Conservation (phyloP, 2,113 vertebrate genomes). For the Pipra filicauda region DNA sequence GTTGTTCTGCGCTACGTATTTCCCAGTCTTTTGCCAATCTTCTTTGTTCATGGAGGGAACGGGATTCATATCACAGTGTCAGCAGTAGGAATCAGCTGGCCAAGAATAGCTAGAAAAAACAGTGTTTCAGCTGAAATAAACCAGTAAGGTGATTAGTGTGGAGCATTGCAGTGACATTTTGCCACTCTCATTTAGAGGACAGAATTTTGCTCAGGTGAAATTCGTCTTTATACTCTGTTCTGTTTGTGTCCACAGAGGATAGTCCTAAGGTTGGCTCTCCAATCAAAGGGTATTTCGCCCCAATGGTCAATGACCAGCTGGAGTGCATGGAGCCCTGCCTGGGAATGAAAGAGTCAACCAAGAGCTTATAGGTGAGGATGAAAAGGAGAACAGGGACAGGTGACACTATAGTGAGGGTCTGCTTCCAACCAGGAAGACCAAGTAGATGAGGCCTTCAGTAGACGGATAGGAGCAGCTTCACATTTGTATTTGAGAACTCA, state of each 20-base stretch:
- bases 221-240: neutral
- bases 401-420: neutral
- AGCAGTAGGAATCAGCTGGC: neutral
- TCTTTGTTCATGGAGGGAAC: neutral
- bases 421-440: rapidly evolving
- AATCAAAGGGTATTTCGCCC: neutral
- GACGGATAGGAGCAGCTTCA: neutral
- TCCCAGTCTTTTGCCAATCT: neutral
- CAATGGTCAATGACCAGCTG: neutral
- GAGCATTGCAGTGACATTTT: neutral
- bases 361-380: neutral
- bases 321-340: neutral
- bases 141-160: neutral
- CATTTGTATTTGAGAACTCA: neutral
- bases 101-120: neutral
- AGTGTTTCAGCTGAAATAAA: neutral
- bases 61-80: neutral
- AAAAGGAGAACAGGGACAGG: neutral
- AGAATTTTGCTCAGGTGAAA: neutral
- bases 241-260: neutral
- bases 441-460: neutral
- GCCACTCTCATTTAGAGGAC: neutral
- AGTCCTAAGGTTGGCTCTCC: neutral
- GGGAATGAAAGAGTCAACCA: neutral
- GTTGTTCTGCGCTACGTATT: neutral